A percentile compares a stretch with the other conserved stretches of the same genome.
phyloP scores from a whole-genome alignment of 92 coral and sea anemone genomes.

The Heliopora coerulea region DNA sequence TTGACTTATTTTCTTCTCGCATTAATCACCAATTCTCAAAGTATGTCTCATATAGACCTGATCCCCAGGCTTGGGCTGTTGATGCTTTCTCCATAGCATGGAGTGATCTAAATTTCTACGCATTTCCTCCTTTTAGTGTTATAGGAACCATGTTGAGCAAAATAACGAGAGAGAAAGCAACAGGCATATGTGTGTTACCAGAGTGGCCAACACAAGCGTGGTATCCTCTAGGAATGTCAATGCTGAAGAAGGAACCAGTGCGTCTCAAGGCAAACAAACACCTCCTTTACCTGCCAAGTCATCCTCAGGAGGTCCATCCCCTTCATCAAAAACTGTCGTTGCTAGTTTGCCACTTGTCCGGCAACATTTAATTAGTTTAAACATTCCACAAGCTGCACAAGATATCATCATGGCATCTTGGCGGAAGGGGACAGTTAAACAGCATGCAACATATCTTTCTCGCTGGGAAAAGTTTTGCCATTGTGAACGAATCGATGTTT shows the following conservation, averaged over 20 bases:
- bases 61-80: no score
- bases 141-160: slow-evolving; percentile 47
- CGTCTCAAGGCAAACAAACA: neutral
- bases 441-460: slow-evolving; percentile 8
- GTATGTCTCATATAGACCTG: slow-evolving; percentile 47
- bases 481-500: neutral
- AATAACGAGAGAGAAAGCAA: slow-evolving; percentile 51
- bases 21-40: slow-evolving; percentile 45
- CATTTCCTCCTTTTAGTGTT: slow-evolving; percentile 62
- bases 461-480: slow-evolving; percentile 13
- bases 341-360: slow-evolving; percentile 22
- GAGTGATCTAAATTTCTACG: slow-evolving; percentile 38
- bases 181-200: slow-evolving; percentile 48
- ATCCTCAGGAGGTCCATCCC: slow-evolving; percentile 2
- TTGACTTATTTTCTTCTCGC: slow-evolving; percentile 51
- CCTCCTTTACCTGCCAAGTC: slow-evolving; percentile 14
- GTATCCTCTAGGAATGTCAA: no score
- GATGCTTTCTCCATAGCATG: slow-evolving; percentile 59
- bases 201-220: slow-evolving; percentile 66
- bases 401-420: slow-evolving; percentile 23
- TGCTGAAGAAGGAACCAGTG: no score
- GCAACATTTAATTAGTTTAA: slow-evolving; percentile 15
- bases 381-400: neutral
- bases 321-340: neutral
- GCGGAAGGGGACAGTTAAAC: slow-evolving; percentile 9